phyloP scores from a whole-genome alignment of 2,888 invertebrate species.

The Drosophila kuntzei region DNA sequence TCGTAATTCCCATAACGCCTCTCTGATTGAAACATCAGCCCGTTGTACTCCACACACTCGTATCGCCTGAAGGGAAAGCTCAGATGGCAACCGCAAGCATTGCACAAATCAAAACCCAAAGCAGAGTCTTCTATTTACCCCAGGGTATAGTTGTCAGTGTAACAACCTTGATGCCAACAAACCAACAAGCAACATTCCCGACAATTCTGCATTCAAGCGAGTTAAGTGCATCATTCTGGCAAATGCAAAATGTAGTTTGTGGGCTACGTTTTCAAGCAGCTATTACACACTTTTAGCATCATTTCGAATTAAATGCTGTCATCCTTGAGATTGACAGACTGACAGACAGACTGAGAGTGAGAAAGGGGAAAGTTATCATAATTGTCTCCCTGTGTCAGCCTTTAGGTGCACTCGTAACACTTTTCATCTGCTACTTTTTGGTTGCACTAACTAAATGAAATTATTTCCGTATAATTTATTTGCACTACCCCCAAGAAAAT shows the following conservation, averaged over 20 bases:
- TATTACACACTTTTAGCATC: constrained; percentile 55
- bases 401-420: constrained; percentile 35
- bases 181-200: background rate
- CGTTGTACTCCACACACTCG: constrained; percentile 12
- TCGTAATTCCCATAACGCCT: background rate
- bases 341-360: background rate
- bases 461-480: constrained; percentile 79
- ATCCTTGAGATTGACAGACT: constrained; percentile 6
- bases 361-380: background rate
- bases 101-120: constrained; percentile 19
- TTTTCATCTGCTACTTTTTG: constrained; percentile 37
- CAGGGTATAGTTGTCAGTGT: constrained; percentile 7
- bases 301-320: constrained; percentile 29
- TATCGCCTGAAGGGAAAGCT: constrained; percentile 7
- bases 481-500: constrained; percentile 65
- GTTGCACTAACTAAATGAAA: constrained; percentile 74
- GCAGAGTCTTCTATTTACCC: background rate
- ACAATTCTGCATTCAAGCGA: constrained; percentile 17
- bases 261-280: constrained; percentile 45
- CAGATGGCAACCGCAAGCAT: constrained; percentile 10
- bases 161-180: constrained; percentile 13
- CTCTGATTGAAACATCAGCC: background rate
- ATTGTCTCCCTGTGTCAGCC: background rate
- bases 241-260: constrained; percentile 43
- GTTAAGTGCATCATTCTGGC: constrained; percentile 30